Percentiles rank a stretch among this genome's conserved stretches.
These are phyloP conservation scores for Eurystomus glaucurus DNA, from an alignment of 2,797 vertebrate genomes.

Conservation along the genomic window DNA sequence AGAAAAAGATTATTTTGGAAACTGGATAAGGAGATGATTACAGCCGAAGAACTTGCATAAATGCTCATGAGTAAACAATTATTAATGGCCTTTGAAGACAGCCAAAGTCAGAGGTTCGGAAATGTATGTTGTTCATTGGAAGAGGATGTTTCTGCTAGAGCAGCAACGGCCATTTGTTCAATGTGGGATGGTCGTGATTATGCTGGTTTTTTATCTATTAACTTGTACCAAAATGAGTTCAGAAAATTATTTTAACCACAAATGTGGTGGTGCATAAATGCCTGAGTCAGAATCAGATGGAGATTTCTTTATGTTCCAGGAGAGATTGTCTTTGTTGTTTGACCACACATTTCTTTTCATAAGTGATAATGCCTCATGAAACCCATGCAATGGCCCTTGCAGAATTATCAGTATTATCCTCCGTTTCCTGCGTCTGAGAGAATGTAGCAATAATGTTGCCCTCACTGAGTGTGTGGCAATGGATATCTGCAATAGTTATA, in stretches of 20 bases:
- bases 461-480: neutral
- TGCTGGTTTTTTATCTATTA: neutral
- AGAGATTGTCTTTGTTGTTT: neutral
- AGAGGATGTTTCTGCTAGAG: neutral
- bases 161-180: neutral
- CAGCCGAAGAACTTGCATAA: neutral
- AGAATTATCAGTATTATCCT: neutral
- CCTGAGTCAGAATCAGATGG: neutral
- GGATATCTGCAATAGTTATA: slow-evolving; percentile 52
- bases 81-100: neutral
- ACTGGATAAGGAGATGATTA: neutral
- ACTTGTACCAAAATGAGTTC: neutral
- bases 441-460: neutral
- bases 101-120: neutral
- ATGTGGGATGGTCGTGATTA: neutral
- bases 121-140: neutral
- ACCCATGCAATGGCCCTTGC: neutral
- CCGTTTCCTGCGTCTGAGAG: neutral
- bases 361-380: neutral
- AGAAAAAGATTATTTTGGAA: neutral
- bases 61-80: neutral
- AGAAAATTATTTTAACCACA: neutral
- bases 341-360: neutral
- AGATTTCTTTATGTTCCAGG: neutral
- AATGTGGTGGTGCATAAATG: neutral